phyloP scores from a whole-genome alignment of 1,140 invertebrate genomes.

The Ostrea denselamellosa region DNA sequence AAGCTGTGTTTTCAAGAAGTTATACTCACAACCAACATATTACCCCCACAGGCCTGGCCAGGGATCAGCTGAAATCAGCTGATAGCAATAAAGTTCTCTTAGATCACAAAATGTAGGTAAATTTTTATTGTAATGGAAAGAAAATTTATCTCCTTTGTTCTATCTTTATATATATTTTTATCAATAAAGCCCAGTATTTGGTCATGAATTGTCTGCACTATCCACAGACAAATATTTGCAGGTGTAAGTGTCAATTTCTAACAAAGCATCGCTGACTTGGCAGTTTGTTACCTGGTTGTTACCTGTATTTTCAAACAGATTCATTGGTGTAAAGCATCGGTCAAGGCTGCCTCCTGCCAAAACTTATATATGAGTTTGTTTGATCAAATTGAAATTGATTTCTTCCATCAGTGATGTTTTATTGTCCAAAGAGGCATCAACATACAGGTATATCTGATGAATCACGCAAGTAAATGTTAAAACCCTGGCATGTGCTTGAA shows the following conservation, averaged over 20 bases:
- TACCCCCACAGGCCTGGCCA: not conserved
- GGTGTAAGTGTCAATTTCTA: not conserved
- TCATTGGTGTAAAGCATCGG: not conserved
- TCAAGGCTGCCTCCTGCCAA: not conserved
- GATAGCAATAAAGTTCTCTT: not conserved
- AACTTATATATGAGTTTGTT: constrained; percentile 1
- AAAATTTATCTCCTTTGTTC: not conserved
- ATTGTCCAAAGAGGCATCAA: not conserved
- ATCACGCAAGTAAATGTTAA: not conserved
- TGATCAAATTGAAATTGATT: not conserved
- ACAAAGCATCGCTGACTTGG: constrained; percentile 7
- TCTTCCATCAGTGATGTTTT: not conserved
- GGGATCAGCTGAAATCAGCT: constrained; percentile 5
- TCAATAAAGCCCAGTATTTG: not conserved
- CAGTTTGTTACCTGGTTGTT: not conserved
- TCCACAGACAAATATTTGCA: not conserved
- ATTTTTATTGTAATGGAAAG: not conserved
- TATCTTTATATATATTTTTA: not conserved
- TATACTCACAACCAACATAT: not conserved
- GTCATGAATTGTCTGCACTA: not conserved
- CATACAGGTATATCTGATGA: not conserved
- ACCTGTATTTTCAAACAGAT: constrained; percentile 20
- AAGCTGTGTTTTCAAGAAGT: not conserved
- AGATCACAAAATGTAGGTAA: too few relatives aligned
- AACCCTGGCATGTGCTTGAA: not conserved